A percentile compares a stretch with the other conserved stretches of the same genome.
phyloP scores from a whole-genome alignment of 2,888 invertebrate species.

The Sarcophaga subvicina region DNA sequence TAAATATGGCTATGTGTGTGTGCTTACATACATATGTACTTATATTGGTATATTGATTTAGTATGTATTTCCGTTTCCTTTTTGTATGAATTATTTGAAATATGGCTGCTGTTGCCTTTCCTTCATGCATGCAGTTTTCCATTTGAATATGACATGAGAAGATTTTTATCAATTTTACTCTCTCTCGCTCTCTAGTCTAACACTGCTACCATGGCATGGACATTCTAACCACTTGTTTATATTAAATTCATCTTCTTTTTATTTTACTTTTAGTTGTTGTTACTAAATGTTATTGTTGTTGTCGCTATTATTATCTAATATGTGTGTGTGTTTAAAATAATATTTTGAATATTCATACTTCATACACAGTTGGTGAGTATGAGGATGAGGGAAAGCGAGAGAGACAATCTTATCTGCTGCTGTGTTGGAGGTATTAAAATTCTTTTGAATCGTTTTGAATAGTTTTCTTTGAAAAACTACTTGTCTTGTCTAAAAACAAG shows the following conservation, averaged over 20 bases:
- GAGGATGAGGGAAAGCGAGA: no score
- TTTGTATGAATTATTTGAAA: constrained; percentile 61
- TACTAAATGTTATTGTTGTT: constrained; percentile 17
- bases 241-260: neutral
- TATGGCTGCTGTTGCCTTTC: constrained; percentile 40
- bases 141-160: constrained; percentile 18
- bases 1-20: constrained; percentile 15
- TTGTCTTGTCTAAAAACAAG: neutral
- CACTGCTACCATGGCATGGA: constrained; percentile 1
- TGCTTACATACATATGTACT: neutral
- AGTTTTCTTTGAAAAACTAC: neutral
- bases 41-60: constrained; percentile 58
- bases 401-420: no score
- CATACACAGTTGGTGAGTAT: neutral
- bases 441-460: neutral
- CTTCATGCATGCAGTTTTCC: constrained; percentile 5
- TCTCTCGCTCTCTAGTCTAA: no score
- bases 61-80: constrained; percentile 68
- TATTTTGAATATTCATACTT: constrained; percentile 31
- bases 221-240: constrained; percentile 9
- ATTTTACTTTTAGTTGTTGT: neutral
- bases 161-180: neutral
- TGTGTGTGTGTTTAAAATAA: constrained; percentile 15
- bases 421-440: no score
- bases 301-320: constrained; percentile 21